Evolutionary conservation across 2,797 vertebrate species (phyloP).

Genomic region (Gymnopithys bicolor): DNA sequence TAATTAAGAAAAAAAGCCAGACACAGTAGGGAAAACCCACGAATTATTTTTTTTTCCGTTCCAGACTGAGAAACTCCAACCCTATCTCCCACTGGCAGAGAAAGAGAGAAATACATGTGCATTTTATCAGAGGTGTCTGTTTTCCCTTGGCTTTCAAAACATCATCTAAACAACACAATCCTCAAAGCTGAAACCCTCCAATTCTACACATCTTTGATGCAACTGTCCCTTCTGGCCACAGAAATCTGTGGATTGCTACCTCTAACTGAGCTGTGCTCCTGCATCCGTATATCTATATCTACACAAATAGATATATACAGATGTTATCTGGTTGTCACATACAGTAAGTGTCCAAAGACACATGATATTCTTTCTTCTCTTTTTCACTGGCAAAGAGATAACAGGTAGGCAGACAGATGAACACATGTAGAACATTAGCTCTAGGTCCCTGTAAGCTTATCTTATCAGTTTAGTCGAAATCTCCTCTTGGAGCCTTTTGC

Average conservation of each 20-base stretch:
- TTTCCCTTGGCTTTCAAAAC: slow-evolving; percentile 13
- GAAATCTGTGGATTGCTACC: not conserved
- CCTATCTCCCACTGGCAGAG: not conserved
- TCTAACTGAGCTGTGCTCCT: not conserved
- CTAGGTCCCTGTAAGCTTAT: slow-evolving; percentile 39
- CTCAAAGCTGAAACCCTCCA: not conserved
- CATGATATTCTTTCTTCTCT: not conserved
- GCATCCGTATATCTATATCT: not conserved
- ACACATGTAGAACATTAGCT: slow-evolving; percentile 62
- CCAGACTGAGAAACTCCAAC: slow-evolving; percentile 13
- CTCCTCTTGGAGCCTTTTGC: slow-evolving; percentile 1
- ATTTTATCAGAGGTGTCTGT: slow-evolving; percentile 38
- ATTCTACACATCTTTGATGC: not conserved
- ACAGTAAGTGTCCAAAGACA: not conserved
- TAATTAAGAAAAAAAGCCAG: not conserved
- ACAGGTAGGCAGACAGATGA: slow-evolving; percentile 42
- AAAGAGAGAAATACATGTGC: not conserved
- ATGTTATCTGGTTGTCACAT: not conserved
- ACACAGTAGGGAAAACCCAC: not conserved
- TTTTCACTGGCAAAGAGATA: not conserved
- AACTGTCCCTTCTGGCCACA: not conserved
- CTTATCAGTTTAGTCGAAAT: slow-evolving; percentile 55
- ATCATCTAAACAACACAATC: not conserved
- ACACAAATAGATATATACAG: not conserved
- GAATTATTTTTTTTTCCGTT: not conserved